These are phyloP conservation scores for Leptobrachium ailaonicum DNA, from an alignment of 2,113 vertebrate species.

Conservation along the genomic window DNA sequence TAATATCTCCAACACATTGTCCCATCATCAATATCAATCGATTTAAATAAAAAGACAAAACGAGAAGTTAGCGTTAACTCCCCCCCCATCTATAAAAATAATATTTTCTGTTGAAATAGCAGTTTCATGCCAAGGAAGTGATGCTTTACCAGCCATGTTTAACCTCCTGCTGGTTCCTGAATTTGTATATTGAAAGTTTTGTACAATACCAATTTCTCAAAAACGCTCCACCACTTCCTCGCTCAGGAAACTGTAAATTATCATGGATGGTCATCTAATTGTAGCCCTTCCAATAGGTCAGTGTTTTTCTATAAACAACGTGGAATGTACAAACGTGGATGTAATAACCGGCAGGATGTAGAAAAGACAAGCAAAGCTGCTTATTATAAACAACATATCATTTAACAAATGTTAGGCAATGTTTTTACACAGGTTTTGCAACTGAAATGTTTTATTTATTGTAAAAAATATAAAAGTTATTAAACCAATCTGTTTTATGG, in stretches of 20 bases:
- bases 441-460: too few relatives aligned
- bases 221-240: slow-evolving; percentile 62
- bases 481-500: too few relatives aligned
- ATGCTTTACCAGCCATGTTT: slow-evolving; percentile 54
- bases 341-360: slow-evolving; percentile 33
- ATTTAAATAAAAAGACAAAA: too few relatives aligned
- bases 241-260: slow-evolving; percentile 72
- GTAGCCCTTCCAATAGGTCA: slow-evolving; percentile 58
- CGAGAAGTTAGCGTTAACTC: too few relatives aligned
- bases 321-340: slow-evolving; percentile 42
- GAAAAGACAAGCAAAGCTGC: neutral
- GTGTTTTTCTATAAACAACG: slow-evolving; percentile 60
- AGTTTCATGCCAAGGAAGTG: slow-evolving; percentile 57
- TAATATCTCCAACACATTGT: too few relatives aligned
- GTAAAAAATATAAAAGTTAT: too few relatives aligned
- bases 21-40: too few relatives aligned
- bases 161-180: slow-evolving; percentile 55
- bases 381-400: neutral
- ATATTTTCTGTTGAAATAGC: slow-evolving; percentile 35
- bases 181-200: slow-evolving; percentile 56
- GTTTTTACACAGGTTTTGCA: too few relatives aligned
- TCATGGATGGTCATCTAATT: slow-evolving; percentile 66
- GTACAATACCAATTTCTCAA: slow-evolving; percentile 51
- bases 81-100: too few relatives aligned
- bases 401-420: neutral